Percentiles rank a stretch among this genome's conserved stretches.
phyloP scores from a whole-genome alignment of 2,888 invertebrate genomes.

The Dasypogon diadema region DNA sequence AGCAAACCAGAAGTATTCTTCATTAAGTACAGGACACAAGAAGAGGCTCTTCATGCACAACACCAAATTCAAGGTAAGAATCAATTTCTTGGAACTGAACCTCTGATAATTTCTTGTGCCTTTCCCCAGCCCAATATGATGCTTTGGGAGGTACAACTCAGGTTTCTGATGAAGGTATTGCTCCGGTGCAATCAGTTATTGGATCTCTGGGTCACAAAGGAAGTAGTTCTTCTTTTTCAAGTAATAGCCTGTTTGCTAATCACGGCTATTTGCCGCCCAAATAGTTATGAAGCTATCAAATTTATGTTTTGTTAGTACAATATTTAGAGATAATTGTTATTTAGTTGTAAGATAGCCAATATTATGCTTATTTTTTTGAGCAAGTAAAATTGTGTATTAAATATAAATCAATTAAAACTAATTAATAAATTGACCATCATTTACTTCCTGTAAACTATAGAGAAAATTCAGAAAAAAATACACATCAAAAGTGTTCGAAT shows the following conservation, averaged over 20 bases:
- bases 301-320: constrained; percentile 5
- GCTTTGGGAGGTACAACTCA: constrained; percentile 66
- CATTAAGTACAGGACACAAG: constrained; percentile 55
- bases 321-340: constrained; percentile 34
- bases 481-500: no score
- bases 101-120: no score
- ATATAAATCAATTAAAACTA: no score
- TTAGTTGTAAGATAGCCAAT: constrained; percentile 18
- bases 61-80: constrained; percentile 55
- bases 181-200: constrained; percentile 66
- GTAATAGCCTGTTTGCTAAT: not conserved
- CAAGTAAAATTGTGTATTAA: constrained; percentile 23
- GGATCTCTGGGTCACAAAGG: constrained; percentile 62
- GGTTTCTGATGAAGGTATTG: constrained; percentile 66
- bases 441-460: no score
- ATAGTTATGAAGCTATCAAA: not conserved
- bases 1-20: constrained; percentile 56
- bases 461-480: no score
- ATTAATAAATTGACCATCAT: no score
- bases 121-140: constrained; percentile 64
- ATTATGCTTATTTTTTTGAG: constrained; percentile 41
- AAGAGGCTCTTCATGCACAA: constrained; percentile 56
- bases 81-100: no score
- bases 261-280: constrained; percentile 18
- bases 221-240: constrained; percentile 3